Conservation (phyloP, 2,888 invertebrate genomes). For the Abscondita cerata region DNA sequence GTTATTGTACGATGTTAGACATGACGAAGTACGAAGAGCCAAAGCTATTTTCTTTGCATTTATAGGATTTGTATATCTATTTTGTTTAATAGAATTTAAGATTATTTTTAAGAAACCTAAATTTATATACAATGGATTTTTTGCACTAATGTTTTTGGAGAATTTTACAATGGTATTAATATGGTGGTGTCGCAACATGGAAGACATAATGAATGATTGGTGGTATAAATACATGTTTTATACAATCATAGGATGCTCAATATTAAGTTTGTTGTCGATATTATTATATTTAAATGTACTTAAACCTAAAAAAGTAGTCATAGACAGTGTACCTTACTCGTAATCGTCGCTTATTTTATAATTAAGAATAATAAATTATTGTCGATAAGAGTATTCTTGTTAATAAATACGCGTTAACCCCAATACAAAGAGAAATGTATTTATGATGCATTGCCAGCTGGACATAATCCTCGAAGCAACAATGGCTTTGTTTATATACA, state of each 20-base stretch:
- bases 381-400: too few relatives aligned
- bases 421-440: background rate
- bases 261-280: constrained; percentile 67
- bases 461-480: constrained; percentile 1
- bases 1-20: constrained; percentile 69
- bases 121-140: constrained; percentile 73
- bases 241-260: constrained; percentile 66
- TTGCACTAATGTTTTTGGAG: constrained; percentile 70
- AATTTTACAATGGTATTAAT: constrained; percentile 73
- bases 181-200: constrained; percentile 69
- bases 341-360: too few relatives aligned
- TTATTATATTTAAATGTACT: constrained; percentile 69
- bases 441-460: background rate
- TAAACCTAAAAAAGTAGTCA: constrained; percentile 63
- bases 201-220: constrained; percentile 64
- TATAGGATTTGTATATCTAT: constrained; percentile 76
- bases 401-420: too few relatives aligned
- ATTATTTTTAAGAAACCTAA: constrained; percentile 77
- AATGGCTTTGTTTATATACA: constrained; percentile 2
- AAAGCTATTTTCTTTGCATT: constrained; percentile 69
- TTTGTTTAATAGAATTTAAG: constrained; percentile 81
- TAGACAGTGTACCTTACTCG: constrained; percentile 37
- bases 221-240: constrained; percentile 74
- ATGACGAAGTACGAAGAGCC: constrained; percentile 56
- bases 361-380: too few relatives aligned